Conservation (phyloP, 2,797 vertebrate genomes). For the Varecia variegata region DNA sequence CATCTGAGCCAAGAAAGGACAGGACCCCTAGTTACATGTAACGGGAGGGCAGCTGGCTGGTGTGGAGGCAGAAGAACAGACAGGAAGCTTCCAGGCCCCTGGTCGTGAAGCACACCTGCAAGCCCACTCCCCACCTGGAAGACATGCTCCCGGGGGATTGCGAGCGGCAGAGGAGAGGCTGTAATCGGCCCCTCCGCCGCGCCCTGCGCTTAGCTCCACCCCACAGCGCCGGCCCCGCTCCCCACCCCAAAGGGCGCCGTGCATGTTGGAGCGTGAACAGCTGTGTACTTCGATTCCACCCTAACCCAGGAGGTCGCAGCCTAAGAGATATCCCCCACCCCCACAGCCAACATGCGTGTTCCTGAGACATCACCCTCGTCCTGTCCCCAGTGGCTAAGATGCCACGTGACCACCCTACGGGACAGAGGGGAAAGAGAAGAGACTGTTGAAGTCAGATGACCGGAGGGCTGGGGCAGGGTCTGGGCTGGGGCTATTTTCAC, state of each 20-base stretch:
- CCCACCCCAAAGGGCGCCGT: not conserved
- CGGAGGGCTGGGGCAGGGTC: too few species aligned
- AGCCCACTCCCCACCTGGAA: not conserved
- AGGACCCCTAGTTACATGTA: not conserved
- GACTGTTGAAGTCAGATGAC: too few species aligned
- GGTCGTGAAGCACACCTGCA: too few species aligned
- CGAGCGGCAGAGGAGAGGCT: not conserved
- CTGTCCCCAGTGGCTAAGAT: too few species aligned
- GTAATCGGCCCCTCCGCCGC: fast-evolving
- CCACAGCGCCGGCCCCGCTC: not conserved
- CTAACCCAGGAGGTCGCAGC: not conserved
- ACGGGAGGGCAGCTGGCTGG: not conserved
- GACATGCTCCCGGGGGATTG: not conserved
- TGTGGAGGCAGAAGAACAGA: not conserved
- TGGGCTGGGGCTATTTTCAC: not conserved
- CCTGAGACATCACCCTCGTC: not conserved
- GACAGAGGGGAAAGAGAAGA: not conserved
- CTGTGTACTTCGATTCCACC: not conserved
- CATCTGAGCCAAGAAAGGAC: not conserved
- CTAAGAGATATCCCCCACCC: not conserved
- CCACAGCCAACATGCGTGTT: not conserved
- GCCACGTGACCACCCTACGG: too few species aligned
- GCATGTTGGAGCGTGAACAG: not conserved
- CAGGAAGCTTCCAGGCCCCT: not conserved
- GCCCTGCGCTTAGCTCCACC: not conserved